A percentile compares a stretch with the other conserved stretches of the same genome.
Evolutionary conservation across 1,140 invertebrate species (phyloP).

Genomic region (Megalonaias nervosa): DNA sequence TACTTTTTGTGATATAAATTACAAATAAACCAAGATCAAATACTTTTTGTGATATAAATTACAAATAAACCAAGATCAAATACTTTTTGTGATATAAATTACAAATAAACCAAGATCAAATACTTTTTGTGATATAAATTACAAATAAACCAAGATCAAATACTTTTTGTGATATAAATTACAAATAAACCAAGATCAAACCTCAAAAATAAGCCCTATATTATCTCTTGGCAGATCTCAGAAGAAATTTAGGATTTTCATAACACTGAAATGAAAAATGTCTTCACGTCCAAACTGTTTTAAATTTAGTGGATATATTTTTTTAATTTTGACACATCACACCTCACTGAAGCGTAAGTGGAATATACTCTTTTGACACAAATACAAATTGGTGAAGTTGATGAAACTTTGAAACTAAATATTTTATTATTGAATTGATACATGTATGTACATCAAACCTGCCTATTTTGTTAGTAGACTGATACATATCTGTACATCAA

Average conservation of each 20-base stretch:
- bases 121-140: neutral
- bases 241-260: neutral
- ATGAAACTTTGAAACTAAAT: too few species aligned
- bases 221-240: too few species aligned
- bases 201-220: too few species aligned
- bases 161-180: neutral
- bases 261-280: neutral
- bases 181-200: neutral
- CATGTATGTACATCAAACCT: too few species aligned
- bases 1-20: neutral
- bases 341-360: too few species aligned
- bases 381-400: too few species aligned
- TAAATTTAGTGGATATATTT: neutral
- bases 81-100: neutral
- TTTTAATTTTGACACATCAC: too few species aligned
- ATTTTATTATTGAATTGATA: too few species aligned
- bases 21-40: slow-evolving; percentile 4
- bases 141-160: slow-evolving; percentile 4
- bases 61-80: slow-evolving; percentile 4
- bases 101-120: slow-evolving; percentile 4
- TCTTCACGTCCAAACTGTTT: neutral
- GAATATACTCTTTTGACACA: too few species aligned
- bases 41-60: neutral
- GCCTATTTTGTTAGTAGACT: too few species aligned
- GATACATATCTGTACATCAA: too few species aligned